Percentiles rank a stretch among this genome's conserved stretches.
Evolutionary conservation across 2,797 vertebrate species (phyloP).

Genomic region (Trematomus bernacchii): DNA sequence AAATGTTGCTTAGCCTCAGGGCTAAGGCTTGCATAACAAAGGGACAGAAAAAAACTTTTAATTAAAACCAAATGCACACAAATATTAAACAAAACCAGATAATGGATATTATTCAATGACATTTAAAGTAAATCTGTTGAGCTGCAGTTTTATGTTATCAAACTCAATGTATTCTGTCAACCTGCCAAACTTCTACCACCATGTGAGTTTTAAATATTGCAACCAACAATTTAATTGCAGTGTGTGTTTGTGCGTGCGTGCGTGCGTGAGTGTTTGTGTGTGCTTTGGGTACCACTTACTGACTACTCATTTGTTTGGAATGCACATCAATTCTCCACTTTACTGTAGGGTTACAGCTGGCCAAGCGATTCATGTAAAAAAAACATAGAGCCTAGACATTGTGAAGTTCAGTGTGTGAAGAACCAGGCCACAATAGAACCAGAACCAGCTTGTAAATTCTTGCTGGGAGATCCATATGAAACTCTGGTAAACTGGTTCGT

Average conservation of each 20-base stretch:
- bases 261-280: slow-evolving; percentile 15
- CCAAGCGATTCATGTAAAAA: slow-evolving; percentile 78
- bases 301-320: slow-evolving; percentile 82
- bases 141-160: slow-evolving; percentile 1
- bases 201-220: slow-evolving; percentile 26
- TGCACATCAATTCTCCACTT: slow-evolving; percentile 82
- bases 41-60: slow-evolving; percentile 25
- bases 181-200: slow-evolving; percentile 11
- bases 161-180: slow-evolving; percentile 1
- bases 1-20: not conserved
- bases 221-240: too few relatives aligned
- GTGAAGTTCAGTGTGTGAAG: slow-evolving; percentile 72
- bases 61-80: slow-evolving; percentile 26
- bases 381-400: slow-evolving; percentile 64
- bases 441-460: slow-evolving; percentile 80
- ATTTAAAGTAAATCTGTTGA: not conserved
- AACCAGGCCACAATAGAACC: slow-evolving; percentile 69
- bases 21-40: not conserved
- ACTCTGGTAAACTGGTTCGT: slow-evolving; percentile 59
- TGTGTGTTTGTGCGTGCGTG: not conserved
- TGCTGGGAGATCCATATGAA: slow-evolving; percentile 59
- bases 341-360: slow-evolving; percentile 81
- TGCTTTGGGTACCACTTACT: slow-evolving; percentile 35
- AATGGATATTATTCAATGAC: not conserved
- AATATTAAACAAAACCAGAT: slow-evolving; percentile 10